Evolutionary conservation across 1,140 invertebrate species (phyloP).

Genomic region (Epicauta chinensis): DNA sequence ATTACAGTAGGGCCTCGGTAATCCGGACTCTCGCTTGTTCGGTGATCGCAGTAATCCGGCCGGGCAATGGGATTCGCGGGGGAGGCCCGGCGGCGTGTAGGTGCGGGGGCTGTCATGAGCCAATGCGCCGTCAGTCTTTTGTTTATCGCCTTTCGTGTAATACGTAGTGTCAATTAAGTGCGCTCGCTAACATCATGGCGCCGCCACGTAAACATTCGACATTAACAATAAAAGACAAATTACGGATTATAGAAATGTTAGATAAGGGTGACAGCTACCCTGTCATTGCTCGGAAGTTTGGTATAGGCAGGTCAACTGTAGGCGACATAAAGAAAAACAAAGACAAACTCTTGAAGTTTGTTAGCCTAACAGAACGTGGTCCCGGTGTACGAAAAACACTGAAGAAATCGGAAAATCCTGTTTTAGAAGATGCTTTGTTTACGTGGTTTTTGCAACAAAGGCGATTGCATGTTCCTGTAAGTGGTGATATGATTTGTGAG

Average conservation of each 20-base stretch:
- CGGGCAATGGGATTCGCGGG: too few relatives aligned
- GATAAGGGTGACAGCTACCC: slow-evolving; percentile 41
- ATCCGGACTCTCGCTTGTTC: too few relatives aligned
- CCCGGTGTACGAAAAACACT: slow-evolving; percentile 40
- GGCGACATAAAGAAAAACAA: slow-evolving; percentile 36
- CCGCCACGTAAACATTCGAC: neutral
- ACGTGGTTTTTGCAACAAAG: slow-evolving; percentile 40
- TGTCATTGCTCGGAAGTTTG: slow-evolving; percentile 36
- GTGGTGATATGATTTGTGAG: slow-evolving; percentile 14
- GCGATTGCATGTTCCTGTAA: slow-evolving; percentile 29
- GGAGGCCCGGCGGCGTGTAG: too few relatives aligned
- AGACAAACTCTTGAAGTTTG: slow-evolving; percentile 41
- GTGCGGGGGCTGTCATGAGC: too few relatives aligned
- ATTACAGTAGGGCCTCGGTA: too few relatives aligned
- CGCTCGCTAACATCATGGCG: too few relatives aligned
- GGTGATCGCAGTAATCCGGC: too few relatives aligned
- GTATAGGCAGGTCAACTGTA: slow-evolving; percentile 37
- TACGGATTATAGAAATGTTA: slow-evolving; percentile 11
- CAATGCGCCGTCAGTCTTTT: too few relatives aligned
- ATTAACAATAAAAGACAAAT: slow-evolving; percentile 1
- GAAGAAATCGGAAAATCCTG: slow-evolving; percentile 34
- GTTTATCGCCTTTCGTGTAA: too few relatives aligned
- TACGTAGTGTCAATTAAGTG: too few relatives aligned
- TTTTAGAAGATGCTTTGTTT: slow-evolving; percentile 36
- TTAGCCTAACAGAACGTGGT: slow-evolving; percentile 31